These are phyloP conservation scores for Ladona fulva DNA, from an alignment of 1,140 invertebrate genomes.

Conservation along the genomic window DNA sequence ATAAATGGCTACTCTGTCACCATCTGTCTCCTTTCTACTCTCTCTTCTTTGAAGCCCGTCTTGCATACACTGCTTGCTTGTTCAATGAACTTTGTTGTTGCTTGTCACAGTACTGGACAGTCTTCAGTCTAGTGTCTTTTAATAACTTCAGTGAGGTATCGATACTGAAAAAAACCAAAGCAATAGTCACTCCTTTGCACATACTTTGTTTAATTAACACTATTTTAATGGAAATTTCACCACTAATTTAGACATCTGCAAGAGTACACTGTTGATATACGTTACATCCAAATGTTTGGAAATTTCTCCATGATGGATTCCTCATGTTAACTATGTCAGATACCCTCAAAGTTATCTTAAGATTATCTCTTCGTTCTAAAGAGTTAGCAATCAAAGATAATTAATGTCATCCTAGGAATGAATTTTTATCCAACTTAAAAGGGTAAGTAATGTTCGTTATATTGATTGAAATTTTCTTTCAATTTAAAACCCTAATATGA, in stretches of 20 bases:
- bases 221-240: neutral
- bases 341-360: no score
- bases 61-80: neutral
- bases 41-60: neutral
- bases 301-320: neutral
- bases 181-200: neutral
- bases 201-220: neutral
- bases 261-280: neutral
- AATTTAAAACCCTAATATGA: neutral
- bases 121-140: neutral
- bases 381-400: neutral
- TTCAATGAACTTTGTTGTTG: neutral
- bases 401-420: neutral
- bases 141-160: no score
- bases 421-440: neutral
- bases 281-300: neutral
- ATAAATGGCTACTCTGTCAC: neutral
- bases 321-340: no score
- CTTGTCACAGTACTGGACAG: neutral
- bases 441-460: neutral
- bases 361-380: neutral
- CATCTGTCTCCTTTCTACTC: conserved; percentile 1
- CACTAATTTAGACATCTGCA: neutral
- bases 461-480: neutral
- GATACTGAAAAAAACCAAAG: no score